Percentiles rank a stretch among this genome's conserved stretches.
These are phyloP conservation scores for Oscheius myriophilus DNA, from an alignment of 2,888 invertebrate species.

Conservation along the genomic window DNA sequence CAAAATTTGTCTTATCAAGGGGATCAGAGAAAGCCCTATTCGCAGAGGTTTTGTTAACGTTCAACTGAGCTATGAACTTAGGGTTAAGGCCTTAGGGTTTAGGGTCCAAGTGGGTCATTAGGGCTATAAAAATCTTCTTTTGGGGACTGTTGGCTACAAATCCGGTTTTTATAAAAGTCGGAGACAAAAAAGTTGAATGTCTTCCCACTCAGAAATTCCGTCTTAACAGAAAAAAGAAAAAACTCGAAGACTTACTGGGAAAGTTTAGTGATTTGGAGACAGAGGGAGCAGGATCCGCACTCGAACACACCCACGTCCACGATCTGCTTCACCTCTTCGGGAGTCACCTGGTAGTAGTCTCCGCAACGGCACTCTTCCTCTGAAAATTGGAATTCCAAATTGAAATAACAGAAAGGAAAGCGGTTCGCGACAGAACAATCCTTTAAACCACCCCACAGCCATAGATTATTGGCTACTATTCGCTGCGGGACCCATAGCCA, in stretches of 20 bases:
- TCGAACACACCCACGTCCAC: slow-evolving; percentile 64
- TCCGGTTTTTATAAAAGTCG: neutral
- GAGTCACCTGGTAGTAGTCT: slow-evolving; percentile 43
- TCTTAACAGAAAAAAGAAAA: neutral
- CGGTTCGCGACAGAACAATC: no score
- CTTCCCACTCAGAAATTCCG: neutral
- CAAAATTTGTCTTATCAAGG: no score
- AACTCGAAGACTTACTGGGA: neutral
- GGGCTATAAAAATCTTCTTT: neutral
- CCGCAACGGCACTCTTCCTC: slow-evolving; percentile 58
- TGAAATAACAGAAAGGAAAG: neutral
- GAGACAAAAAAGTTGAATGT: neutral
- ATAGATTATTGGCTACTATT: neutral
- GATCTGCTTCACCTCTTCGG: slow-evolving; percentile 49
- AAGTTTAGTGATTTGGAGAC: slow-evolving; percentile 49
- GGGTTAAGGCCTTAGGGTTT: no score
- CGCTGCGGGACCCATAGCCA: no score
- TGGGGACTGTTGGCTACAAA: neutral
- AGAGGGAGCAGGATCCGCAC: slow-evolving; percentile 65
- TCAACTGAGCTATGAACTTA: no score
- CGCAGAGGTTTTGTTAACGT: no score
- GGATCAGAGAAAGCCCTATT: no score
- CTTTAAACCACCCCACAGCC: no score
- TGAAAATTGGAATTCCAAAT: slow-evolving; percentile 2
- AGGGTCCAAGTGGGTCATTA: no score